Percentiles rank a stretch among this genome's conserved stretches.
Evolutionary conservation across 2,113 vertebrate species (phyloP).

Genomic region (Acinonyx jubatus): DNA sequence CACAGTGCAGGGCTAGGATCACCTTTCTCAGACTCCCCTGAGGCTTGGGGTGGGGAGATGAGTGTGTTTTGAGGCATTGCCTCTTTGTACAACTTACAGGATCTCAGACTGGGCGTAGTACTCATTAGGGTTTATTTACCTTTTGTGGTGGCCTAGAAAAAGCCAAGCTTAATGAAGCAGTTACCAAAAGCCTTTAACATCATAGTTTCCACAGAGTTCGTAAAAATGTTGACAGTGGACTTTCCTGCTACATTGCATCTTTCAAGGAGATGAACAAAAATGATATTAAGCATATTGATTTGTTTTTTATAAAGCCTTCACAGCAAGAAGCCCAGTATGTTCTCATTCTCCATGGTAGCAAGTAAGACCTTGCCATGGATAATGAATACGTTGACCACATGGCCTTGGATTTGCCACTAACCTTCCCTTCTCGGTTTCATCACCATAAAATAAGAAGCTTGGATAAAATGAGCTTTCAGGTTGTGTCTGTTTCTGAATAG

Average conservation of each 20-base stretch:
- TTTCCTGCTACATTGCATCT: slow-evolving; percentile 57
- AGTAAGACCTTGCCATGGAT: background rate
- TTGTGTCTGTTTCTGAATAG: background rate
- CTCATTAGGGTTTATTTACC: slow-evolving; percentile 80
- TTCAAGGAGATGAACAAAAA: slow-evolving; percentile 68
- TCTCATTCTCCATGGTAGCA: background rate
- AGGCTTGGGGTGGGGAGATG: background rate
- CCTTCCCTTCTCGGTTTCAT: background rate
- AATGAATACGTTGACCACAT: background rate
- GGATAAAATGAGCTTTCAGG: background rate
- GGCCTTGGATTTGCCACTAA: too few relatives aligned
- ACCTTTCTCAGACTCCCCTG: slow-evolving; percentile 66
- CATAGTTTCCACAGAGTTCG: slow-evolving; percentile 77
- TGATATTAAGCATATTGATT: slow-evolving; percentile 39
- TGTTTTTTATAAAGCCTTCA: background rate
- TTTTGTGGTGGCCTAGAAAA: slow-evolving; percentile 78
- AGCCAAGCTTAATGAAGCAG: slow-evolving; percentile 75
- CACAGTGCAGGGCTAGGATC: slow-evolving; percentile 25
- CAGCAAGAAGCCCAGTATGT: background rate
- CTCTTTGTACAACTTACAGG: slow-evolving; percentile 59
- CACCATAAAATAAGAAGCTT: background rate
- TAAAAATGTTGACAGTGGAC: slow-evolving; percentile 75
- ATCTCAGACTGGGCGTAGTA: slow-evolving; percentile 65
- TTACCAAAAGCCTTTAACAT: slow-evolving; percentile 75
- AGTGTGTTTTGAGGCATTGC: slow-evolving; percentile 34